Base-by-base conservation (phyloP, 2,888 invertebrate species). In the Trachelus troglodyta region DNA sequence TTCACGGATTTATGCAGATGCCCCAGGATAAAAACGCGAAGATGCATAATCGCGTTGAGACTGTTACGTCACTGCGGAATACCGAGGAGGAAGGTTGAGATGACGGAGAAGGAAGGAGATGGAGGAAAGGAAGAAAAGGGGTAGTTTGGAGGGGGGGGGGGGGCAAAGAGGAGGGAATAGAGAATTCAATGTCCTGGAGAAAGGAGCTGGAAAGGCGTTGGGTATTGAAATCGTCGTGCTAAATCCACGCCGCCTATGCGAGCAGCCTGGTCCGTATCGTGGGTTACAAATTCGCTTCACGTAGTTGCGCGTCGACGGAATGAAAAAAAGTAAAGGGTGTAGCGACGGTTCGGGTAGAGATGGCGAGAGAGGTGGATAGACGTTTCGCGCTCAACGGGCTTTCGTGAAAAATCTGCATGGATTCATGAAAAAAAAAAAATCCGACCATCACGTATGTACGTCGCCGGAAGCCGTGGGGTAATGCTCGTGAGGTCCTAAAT, bases 271-370 rank as follows among this genome's bases (percentile, higher is more conserved):
- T 34, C 68, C 73, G 79, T 79, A 76, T 76, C 82, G 82, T 78
- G 77, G 79, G 85, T 88, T 88, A 87, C 85, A 88, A 88, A 90
- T 90, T 91, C 90, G 86, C 87, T 89, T 88, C 90, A 89, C 90
- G 90, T 90, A 86, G 83, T 80, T 81, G 76, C 83, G 81, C 77
- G 83, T 87, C 88, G 87, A 84, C 87, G 85, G 89, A 87, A 89
- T 88, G 87, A 87, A 88, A 87, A 88, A 89, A 86, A 85, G 84
- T 81, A 82, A 81, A 79, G 80, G 75, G 78, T 37, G 78, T 74
- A 69, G 79, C 37, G 80, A 71, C 75, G 23, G 23, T 23, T 56
- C 23, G 56, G 23, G 56, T 23, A 56, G 56, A 23, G 56, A 56
- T 56, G 23, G 56, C 4, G 37, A 71, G 74, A 69, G 74, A 75